Evolutionary conservation across 1,140 invertebrate species (phyloP).

Genomic region (Copidosoma floridanum): DNA sequence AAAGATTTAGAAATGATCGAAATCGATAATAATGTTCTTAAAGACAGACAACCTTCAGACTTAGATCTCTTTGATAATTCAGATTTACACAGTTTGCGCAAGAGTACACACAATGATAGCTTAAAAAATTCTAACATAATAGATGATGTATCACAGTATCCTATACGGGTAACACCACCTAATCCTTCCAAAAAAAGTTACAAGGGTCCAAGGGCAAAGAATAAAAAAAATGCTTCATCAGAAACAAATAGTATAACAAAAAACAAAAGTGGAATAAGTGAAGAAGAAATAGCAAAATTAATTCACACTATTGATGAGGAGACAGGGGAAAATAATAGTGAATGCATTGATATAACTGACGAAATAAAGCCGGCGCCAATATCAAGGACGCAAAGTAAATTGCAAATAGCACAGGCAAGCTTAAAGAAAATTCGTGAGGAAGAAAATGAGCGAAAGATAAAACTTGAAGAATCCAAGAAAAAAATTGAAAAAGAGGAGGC

Average conservation of each 20-base stretch:
- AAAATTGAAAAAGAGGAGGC: conserved; percentile 2
- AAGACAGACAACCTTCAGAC: conserved; percentile 20
- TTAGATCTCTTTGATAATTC: conserved; percentile 6
- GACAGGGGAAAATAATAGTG: conserved; percentile 5
- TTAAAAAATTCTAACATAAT: not conserved
- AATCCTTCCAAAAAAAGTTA: conserved; percentile 23
- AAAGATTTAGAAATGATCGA: not conserved
- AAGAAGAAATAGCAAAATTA: conserved; percentile 22
- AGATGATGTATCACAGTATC: conserved; percentile 12
- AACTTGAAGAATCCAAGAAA: conserved; percentile 2
- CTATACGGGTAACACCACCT: conserved; percentile 28
- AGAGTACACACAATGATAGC: too few relatives aligned
- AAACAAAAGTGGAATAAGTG: conserved; percentile 23
- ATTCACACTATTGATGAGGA: conserved; percentile 9
- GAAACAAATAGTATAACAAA: too few relatives aligned
- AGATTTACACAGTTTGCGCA: not conserved
- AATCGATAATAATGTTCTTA: not conserved
- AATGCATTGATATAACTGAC: conserved; percentile 12
- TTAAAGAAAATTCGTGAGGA: not conserved
- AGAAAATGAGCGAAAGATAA: conserved; percentile 1
- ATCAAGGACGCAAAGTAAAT: not conserved
- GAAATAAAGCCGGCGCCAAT: conserved; percentile 3
- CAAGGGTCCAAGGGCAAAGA: conserved; percentile 10
- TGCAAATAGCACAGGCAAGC: not conserved
- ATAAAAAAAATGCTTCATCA: conserved; percentile 7